These are phyloP conservation scores for Sinodicranocentrus sp. DNA, from an alignment of 2,888 invertebrate species.

Conservation along the genomic window DNA sequence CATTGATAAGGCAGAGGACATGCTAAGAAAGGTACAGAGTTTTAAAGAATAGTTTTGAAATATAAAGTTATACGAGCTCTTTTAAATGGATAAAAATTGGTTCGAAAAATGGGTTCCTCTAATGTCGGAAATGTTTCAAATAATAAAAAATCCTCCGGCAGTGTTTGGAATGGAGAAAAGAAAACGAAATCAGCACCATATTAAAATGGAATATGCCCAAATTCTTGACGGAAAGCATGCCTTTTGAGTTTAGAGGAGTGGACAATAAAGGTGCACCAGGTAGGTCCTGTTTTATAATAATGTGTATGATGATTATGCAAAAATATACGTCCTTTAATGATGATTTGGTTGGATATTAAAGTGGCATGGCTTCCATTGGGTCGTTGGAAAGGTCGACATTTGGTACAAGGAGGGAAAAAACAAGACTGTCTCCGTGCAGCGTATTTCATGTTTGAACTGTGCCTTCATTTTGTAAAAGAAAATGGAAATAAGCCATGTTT, in stretches of 20 bases:
- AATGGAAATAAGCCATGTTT: conserved; percentile 26
- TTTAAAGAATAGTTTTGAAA: neutral
- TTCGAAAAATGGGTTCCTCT: too few species aligned
- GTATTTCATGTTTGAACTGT: conserved; percentile 40
- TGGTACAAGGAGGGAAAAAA: conserved; percentile 57
- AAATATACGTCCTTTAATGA: too few species aligned
- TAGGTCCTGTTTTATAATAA: neutral
- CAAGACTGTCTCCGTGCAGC: conserved; percentile 50
- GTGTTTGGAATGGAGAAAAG: conserved; percentile 56
- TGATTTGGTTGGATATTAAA: neutral
- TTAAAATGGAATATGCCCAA: conserved; percentile 48
- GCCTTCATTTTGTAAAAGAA: conserved; percentile 13
- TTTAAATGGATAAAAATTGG: neutral
- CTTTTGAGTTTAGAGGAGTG: conserved; percentile 37
- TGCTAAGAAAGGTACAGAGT: conserved; percentile 62
- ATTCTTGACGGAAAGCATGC: conserved; percentile 35
- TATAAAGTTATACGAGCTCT: neutral
- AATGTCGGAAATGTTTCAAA: too few species aligned
- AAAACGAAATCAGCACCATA: conserved; percentile 46
- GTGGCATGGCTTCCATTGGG: conserved; percentile 57
- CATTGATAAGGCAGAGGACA: conserved; percentile 52
- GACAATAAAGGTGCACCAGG: conserved; percentile 61
- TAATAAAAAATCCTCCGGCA: too few species aligned
- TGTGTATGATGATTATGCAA: neutral
- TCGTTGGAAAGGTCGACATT: conserved; percentile 52